Percentiles rank a stretch among this genome's conserved stretches.
Evolutionary conservation across 2,888 invertebrate genomes (phyloP).

Genomic region (Graphium colonna): DNA sequence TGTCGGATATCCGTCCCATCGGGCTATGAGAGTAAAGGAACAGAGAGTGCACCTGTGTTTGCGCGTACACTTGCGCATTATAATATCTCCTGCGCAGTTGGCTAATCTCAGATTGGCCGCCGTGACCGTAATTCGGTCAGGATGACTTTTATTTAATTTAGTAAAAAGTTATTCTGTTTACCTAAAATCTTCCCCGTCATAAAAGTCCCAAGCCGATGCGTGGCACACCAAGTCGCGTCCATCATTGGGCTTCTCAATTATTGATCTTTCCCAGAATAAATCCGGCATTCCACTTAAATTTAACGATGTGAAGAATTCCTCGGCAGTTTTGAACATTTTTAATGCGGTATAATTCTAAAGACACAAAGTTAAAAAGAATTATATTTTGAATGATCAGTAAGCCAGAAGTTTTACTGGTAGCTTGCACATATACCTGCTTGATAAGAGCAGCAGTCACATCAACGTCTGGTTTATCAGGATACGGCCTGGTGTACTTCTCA

Average conservation of each 20-base stretch:
- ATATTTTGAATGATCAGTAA: too few relatives aligned
- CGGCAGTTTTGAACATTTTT: slow-evolving; percentile 89
- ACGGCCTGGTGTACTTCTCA: slow-evolving; percentile 84
- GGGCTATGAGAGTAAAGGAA: too few relatives aligned
- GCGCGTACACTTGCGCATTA: too few relatives aligned
- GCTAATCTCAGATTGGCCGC: too few relatives aligned
- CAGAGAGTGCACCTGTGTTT: too few relatives aligned
- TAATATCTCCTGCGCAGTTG: too few relatives aligned
- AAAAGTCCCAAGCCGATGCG: slow-evolving; percentile 95
- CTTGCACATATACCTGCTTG: slow-evolving; percentile 84
- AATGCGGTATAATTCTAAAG: slow-evolving; percentile 85
- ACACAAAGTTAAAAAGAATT: too few relatives aligned
- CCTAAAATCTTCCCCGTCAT: slow-evolving; percentile 89
- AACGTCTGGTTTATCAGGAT: slow-evolving; percentile 82
- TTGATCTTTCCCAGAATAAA: slow-evolving; percentile 90
- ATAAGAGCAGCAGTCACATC: slow-evolving; percentile 86
- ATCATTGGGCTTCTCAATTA: slow-evolving; percentile 88
- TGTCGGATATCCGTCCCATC: too few relatives aligned
- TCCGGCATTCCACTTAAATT: slow-evolving; percentile 88
- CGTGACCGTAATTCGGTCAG: too few relatives aligned
- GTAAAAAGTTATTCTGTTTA: slow-evolving; percentile 37
- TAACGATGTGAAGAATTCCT: slow-evolving; percentile 91
- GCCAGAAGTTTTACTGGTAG: too few relatives aligned
- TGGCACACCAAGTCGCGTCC: slow-evolving; percentile 89
- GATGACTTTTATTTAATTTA: too few relatives aligned